A percentile compares a stretch with the other conserved stretches of the same genome.
These are phyloP conservation scores for Nycteola revayana DNA, from an alignment of 2,888 invertebrate species.

Conservation along the genomic window DNA sequence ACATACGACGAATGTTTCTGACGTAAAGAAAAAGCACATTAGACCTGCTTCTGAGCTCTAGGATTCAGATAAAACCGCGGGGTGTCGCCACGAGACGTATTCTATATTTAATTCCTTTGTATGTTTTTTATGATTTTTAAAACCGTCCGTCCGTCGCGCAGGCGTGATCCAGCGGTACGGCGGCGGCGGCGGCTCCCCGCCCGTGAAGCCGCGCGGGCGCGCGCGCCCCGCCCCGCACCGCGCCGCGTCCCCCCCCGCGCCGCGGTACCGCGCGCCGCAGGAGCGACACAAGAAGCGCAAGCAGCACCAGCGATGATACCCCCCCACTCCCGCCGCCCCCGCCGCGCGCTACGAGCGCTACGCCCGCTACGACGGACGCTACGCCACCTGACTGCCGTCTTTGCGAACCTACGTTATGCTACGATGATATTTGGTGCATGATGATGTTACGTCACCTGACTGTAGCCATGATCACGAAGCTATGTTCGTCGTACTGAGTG, in stretches of 20 bases:
- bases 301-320: constrained; percentile 51
- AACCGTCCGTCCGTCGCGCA: constrained; percentile 18
- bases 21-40: no score
- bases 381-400: background rate
- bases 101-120: no score
- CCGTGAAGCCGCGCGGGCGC: constrained; percentile 40
- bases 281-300: constrained; percentile 52
- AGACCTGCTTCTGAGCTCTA: no score
- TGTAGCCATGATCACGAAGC: no score
- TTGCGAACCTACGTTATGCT: background rate
- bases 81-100: no score
- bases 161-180: constrained; percentile 64
- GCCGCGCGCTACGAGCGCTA: background rate
- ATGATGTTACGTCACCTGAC: no score
- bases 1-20: no score
- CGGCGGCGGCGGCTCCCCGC: constrained; percentile 21
- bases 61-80: no score
- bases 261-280: constrained; percentile 10
- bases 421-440: no score
- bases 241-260: constrained; percentile 27
- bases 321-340: background rate
- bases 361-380: background rate
- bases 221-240: constrained; percentile 52
- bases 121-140: no score
- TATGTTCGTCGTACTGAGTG: no score